Evolutionary conservation across 1,140 invertebrate genomes (phyloP).

Genomic region (Agrilus planipennis): DNA sequence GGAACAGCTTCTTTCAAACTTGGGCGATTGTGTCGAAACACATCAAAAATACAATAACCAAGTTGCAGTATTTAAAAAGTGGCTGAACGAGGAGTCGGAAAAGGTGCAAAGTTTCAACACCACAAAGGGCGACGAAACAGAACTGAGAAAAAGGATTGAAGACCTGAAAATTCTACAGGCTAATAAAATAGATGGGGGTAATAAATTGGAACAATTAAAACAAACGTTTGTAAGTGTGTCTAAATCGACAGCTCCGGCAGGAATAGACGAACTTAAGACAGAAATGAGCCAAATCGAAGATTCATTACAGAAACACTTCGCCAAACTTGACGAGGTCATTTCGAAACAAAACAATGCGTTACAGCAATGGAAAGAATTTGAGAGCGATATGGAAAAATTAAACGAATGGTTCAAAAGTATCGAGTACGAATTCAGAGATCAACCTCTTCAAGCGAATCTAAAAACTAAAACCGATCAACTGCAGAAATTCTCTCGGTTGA

Average conservation of each 20-base stretch:
- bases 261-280: conserved; percentile 56
- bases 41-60: conserved; percentile 67
- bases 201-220: conserved; percentile 56
- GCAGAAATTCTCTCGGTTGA: conserved; percentile 56
- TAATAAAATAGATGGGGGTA: conserved; percentile 57
- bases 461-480: conserved; percentile 69
- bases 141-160: conserved; percentile 61
- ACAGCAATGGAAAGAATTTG: conserved; percentile 80
- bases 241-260: conserved; percentile 71
- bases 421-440: conserved; percentile 74
- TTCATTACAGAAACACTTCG: conserved; percentile 50
- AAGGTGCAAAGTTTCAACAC: conserved; percentile 67
- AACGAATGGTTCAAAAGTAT: conserved; percentile 75
- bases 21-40: conserved; percentile 75
- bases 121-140: conserved; percentile 65
- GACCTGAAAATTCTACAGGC: conserved; percentile 57
- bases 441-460: conserved; percentile 67
- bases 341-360: conserved; percentile 60
- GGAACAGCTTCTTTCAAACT: conserved; percentile 68
- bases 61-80: conserved; percentile 64
- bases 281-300: conserved; percentile 60
- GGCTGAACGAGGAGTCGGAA: conserved; percentile 63
- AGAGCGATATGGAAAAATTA: conserved; percentile 62
- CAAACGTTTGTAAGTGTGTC: conserved; percentile 54
- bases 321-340: conserved; percentile 46